Base-by-base conservation (phyloP, 2,797 vertebrate genomes). In the Capromys pilorides region DNA sequence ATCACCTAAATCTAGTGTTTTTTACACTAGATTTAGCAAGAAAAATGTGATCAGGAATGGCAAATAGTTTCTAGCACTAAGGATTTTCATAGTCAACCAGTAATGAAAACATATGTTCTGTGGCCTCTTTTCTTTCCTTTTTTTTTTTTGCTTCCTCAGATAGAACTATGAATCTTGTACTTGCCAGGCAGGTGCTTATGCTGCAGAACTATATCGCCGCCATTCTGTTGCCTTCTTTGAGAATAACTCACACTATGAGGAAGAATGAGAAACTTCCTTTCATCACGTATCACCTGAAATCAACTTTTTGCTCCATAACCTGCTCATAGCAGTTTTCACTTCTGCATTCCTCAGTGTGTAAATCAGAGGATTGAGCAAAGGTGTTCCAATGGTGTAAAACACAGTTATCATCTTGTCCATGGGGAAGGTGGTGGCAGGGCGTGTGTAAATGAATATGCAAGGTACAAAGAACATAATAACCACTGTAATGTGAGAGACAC, bases 331-430 rank as follows among this genome's bases (percentile, higher is more conserved):
- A 28, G 14, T 90, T 91, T 95, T 96, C 71, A 97, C 94, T 54
- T 97, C 96, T 89, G 94, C 59, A 26, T 97, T 97, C 24, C 96
- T 96, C 51, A 96, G 67, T 0, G 92, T 96, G 24, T 97, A 97
- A 73, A 97, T 97, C 41, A 97, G 69, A 77, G 96, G 96, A 16
- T 97, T 97, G 61, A 97, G 36, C 59, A 97, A 71, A 28, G 96
- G 96, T 24, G 96, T 97, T 4, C 45, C 45, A 45, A 45, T 45
- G 4, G 45, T 45, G 45, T 45, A 45, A 45, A 45, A 45, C 45
- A 45, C 45, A 45, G 45, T 8, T 45, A 45, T 45, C 45, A 45
- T 45, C 45, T 45, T 45, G 45, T 45, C 45, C 45, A 45, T 45
- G 45, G 45, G 45, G 45, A 45, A 45, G 45, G 45, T 45, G 45